These are phyloP conservation scores for Ochlodes sylvanus DNA, from an alignment of 2,888 invertebrate species.

Conservation along the genomic window DNA sequence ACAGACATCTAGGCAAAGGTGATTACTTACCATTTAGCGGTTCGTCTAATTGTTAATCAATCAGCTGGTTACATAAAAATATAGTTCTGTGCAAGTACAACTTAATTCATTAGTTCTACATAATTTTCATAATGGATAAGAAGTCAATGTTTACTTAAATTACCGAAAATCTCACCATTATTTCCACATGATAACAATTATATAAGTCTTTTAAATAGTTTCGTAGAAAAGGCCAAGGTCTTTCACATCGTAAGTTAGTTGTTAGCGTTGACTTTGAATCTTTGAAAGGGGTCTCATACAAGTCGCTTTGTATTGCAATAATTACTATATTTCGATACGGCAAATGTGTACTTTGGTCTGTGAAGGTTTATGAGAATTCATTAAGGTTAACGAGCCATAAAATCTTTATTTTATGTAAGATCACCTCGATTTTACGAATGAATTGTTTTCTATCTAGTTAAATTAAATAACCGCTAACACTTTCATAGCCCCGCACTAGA, in stretches of 20 bases:
- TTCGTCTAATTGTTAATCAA: no score
- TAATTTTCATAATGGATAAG: no score
- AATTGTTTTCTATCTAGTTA: slow-evolving; percentile 15
- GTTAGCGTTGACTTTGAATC: slow-evolving; percentile 24
- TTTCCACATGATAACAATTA: background rate
- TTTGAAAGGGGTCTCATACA: slow-evolving; percentile 27
- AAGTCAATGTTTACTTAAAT: background rate
- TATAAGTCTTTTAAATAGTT: slow-evolving; percentile 14
- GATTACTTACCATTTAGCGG: no score
- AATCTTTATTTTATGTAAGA: slow-evolving; percentile 20
- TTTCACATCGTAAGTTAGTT: slow-evolving; percentile 30
- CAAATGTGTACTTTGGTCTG: slow-evolving; percentile 33
- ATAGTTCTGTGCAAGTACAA: no score
- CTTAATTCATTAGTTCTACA: no score
- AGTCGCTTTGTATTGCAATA: slow-evolving; percentile 25
- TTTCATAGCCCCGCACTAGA: no score
- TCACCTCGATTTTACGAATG: slow-evolving; percentile 20
- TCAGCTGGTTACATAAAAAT: no score
- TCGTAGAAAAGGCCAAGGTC: slow-evolving; percentile 31
- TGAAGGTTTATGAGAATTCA: slow-evolving; percentile 39
- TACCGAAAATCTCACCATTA: background rate
- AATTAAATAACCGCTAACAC: background rate
- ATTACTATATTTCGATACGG: slow-evolving; percentile 31
- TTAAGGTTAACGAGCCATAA: slow-evolving; percentile 48
- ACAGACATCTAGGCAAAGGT: no score